Conservation (phyloP, 2,797 vertebrate genomes). For the Myotis findleyi region DNA sequence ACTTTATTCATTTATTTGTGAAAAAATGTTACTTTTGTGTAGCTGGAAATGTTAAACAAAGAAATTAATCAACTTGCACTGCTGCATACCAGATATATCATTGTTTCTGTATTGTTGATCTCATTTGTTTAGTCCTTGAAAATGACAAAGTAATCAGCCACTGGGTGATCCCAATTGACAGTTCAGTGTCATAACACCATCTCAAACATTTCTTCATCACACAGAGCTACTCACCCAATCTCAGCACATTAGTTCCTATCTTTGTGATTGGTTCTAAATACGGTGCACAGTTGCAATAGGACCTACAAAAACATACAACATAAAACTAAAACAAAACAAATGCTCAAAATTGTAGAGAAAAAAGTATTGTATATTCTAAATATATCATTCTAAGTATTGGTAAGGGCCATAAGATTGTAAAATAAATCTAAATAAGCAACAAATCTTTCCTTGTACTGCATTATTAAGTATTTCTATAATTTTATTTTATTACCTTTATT, state of each 20-base stretch:
- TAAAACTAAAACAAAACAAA: neutral
- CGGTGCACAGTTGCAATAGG: no score
- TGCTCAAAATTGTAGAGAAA: neutral
- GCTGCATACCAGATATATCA: neutral
- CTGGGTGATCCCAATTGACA: neutral
- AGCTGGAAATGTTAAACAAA: neutral
- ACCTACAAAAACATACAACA: neutral
- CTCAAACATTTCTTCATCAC: neutral
- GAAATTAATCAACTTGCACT: neutral
- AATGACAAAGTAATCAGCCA: neutral
- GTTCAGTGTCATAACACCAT: neutral
- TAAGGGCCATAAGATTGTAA: neutral
- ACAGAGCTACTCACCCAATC: no score
- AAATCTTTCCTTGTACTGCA: neutral
- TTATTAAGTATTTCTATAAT: neutral
- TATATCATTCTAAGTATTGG: no score
- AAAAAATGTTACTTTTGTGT: neutral
- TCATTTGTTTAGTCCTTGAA: neutral
- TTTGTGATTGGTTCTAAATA: neutral
- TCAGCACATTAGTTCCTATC: neutral
- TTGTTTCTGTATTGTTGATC: neutral
- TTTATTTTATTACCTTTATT: neutral
- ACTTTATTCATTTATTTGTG: neutral
- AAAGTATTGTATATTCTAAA: neutral
- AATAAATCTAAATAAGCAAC: neutral